Conservation (phyloP, 2,113 vertebrate species). For the Carassius gibelio region DNA sequence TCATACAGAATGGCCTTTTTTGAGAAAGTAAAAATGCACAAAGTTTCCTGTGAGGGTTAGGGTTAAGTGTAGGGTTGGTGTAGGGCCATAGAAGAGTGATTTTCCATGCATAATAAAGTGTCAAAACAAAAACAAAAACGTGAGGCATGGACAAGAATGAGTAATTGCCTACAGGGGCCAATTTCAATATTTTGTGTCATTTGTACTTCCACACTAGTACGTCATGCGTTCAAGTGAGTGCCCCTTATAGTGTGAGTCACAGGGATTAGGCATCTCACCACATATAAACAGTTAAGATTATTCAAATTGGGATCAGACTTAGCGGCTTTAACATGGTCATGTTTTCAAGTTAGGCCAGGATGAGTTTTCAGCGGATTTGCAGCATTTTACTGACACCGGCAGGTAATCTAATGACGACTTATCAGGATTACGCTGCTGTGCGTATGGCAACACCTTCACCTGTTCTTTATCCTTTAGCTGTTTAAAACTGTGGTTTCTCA, state of each 20-base stretch:
- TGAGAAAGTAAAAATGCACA: no score
- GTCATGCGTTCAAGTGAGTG: slow-evolving; percentile 63
- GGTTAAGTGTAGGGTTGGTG: no score
- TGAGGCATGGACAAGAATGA: not conserved
- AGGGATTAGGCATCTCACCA: slow-evolving; percentile 69
- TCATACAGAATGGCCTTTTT: no score
- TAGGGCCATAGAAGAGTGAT: slow-evolving; percentile 59
- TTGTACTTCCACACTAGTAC: slow-evolving; percentile 70
- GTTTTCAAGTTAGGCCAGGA: slow-evolving; percentile 43
- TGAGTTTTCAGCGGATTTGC: slow-evolving; percentile 41
- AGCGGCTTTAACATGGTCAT: not conserved
- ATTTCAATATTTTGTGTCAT: slow-evolving; percentile 71
- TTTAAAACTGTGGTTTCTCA: slow-evolving; percentile 54
- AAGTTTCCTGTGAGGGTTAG: no score
- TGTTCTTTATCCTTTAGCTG: slow-evolving; percentile 53
- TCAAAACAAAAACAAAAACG: slow-evolving; percentile 44
- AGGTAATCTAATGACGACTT: slow-evolving; percentile 58
- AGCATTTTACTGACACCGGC: slow-evolving; percentile 37
- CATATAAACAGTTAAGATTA: slow-evolving; percentile 72
- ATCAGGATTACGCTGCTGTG: slow-evolving; percentile 45
- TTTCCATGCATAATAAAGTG: slow-evolving; percentile 74
- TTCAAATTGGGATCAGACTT: slow-evolving; percentile 64
- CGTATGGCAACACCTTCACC: slow-evolving; percentile 48
- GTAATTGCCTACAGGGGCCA: slow-evolving; percentile 60
- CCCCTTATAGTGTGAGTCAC: slow-evolving; percentile 59